Evolutionary conservation across 2,888 invertebrate species (phyloP), one percentile per base, ranked within the genome.

Genomic region (Silvanus unidentatus): DNA sequence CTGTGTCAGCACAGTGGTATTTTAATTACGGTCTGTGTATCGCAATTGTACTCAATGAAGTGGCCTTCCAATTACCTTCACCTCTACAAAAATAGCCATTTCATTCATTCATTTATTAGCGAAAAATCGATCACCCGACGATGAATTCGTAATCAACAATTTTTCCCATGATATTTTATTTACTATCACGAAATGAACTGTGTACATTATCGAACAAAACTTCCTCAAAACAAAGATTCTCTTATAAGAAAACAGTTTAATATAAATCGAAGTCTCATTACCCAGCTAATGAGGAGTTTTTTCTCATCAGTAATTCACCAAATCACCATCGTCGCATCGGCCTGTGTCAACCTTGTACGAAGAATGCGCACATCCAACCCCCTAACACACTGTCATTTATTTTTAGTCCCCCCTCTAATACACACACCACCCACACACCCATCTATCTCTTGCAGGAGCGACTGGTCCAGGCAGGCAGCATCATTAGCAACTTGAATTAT

Each of bases 401-500:
- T 65, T 66, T 64, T 65, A 61, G 60, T 55, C 53, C 55, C 55
- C 55, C 49, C 56, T 52, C 55, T 50, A 55, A 39, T n/a, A 39
- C 42, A 16, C n/a, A n/a, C 56, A 51, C n/a, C n/a, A n/a, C n/a
- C n/a, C 49, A 39, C 52, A 49, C 50, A 46, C 60, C 57, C 64
- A 69, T 69, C 66, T 61, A 66, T 69, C 68, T 68, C 65, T 53
- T 61, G 62, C 66, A 68, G 69, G 60, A 62, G 59, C 62, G 63
- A 64, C 62, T 65, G 68, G 66, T 61, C 65, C 60, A 59, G 65
- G 67, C 68, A 61, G 62, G 67, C 65, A 64, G 63, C 67, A 68
- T 70, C 70, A 69, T 70, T 70, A 70, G 69, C 65, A 64, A 66
- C 58, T 65, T 70, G 69, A 70, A 68, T 70, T 70, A 70, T 70